Evolutionary conservation across 2,113 vertebrate species (phyloP).

Genomic region (Semnornis frantzii): DNA sequence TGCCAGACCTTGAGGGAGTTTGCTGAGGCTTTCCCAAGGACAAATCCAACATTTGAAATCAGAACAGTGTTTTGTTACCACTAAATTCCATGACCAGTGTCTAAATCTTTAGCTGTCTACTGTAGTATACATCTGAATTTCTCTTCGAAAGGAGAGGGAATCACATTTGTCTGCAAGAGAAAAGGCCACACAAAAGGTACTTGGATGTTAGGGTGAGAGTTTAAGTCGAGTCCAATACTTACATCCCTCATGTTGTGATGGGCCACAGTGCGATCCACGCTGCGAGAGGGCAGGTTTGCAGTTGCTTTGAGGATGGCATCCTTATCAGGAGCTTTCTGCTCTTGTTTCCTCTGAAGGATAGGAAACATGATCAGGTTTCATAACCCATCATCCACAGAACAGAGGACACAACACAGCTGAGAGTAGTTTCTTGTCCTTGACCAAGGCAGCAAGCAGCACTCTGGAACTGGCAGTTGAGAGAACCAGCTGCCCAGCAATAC

Average conservation of each 20-base stretch:
- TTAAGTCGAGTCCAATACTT: conserved; percentile 44
- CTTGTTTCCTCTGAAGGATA: conserved; percentile 89
- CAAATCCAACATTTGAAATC: background rate
- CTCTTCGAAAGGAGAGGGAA: background rate
- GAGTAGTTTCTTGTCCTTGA: background rate
- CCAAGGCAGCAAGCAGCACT: background rate
- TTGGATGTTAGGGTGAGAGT: fast-evolving
- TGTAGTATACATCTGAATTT: background rate
- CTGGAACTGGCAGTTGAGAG: background rate
- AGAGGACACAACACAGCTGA: background rate
- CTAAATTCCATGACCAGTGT: fast-evolving
- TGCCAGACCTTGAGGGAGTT: background rate
- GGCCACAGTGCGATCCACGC: conserved; percentile 84
- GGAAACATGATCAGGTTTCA: background rate
- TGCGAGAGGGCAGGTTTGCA: conserved; percentile 81
- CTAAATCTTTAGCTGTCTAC: background rate
- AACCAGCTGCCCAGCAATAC: background rate
- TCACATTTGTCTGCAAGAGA: background rate
- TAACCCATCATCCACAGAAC: background rate
- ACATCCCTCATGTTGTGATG: conserved; percentile 95
- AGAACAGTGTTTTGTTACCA: background rate
- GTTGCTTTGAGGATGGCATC: conserved; percentile 94
- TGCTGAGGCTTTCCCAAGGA: background rate
- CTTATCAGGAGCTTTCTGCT: conserved; percentile 95
- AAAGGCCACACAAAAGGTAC: background rate